Evolutionary conservation across 2,888 invertebrate species (phyloP), one percentile per base, ranked within the genome.

Genomic region (Eurytoma adleriae): DNA sequence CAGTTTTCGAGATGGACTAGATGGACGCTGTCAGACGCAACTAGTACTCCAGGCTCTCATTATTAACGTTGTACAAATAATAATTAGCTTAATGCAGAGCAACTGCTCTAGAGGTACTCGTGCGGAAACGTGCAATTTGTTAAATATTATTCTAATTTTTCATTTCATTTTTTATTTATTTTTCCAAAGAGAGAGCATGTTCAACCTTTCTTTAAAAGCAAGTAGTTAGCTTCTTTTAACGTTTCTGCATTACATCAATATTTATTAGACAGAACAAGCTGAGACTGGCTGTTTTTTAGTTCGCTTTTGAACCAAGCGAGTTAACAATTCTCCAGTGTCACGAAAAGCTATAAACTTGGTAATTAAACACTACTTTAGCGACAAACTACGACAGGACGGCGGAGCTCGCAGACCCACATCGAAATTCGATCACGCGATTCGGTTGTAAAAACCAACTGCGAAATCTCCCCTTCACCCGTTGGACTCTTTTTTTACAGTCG

Each of bases 381-480:
- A 69, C 64, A 71, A 62, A 79, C 40, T 68, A n/a, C 73, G 50
- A 69, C 68, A 54, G 14, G 30, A 5, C 12, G 3, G 40, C 52
- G 3, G 52, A n/a, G 16, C 14, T 27, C 70, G 30, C 48, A 10
- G 18, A 20, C 18, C 18, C 57, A 74, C 66, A 79, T 66, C 40
- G 75, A 71, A 80, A 80, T 70, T 61, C 61, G 66, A 76, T 80
- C 75, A 80, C 67, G 71, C 75, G 75, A 75, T 80, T 48, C 48
- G 66, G 59, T 27, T 71, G 75, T 76, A 76, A 76, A 76, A 54
- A 30, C 24, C 18, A 20, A 20, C 69, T 5, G 68, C 54, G 62
- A 78, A 73, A 62, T 61, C 61, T 24, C 54, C 64, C 56, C 57
- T 40, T 57, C 56, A 24, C 2, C 4, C 48, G 48, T 48, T 40